Evolutionary conservation across 2,797 vertebrate species (phyloP).

Genomic region (Astyanax mexicanus): DNA sequence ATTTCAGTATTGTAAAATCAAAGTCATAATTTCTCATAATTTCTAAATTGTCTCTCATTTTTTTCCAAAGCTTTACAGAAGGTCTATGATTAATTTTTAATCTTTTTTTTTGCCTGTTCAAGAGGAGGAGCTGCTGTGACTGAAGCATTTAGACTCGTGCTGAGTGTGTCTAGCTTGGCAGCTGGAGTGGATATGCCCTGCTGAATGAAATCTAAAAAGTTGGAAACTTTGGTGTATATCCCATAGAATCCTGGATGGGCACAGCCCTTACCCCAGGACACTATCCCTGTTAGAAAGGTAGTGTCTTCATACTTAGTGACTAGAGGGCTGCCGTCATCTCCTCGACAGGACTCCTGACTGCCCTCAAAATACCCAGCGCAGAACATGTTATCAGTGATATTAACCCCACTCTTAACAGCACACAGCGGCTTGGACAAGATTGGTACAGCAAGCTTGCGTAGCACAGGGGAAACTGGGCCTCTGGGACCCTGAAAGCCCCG

Average conservation of each 20-base stretch:
- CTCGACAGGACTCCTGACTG: conserved; percentile 81
- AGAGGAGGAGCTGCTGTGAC: background rate
- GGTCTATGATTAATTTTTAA: background rate
- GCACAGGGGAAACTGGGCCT: conserved; percentile 63
- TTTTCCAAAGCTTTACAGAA: no score
- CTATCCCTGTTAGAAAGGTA: conserved; percentile 75
- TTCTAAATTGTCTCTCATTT: no score
- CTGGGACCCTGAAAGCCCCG: background rate
- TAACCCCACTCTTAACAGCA: conserved; percentile 66
- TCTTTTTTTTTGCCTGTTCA: background rate
- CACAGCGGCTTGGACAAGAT: conserved; percentile 79
- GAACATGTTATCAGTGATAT: conserved; percentile 87
- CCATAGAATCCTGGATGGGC: conserved; percentile 77
- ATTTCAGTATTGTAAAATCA: no score
- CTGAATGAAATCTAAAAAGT: conserved; percentile 83
- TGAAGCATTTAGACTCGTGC: background rate
- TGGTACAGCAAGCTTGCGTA: conserved; percentile 81
- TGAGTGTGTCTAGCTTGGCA: background rate
- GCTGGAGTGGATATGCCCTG: conserved; percentile 17
- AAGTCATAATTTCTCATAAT: no score
- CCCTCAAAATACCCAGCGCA: conserved; percentile 88
- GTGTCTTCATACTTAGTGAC: conserved; percentile 80
- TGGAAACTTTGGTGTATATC: conserved; percentile 86
- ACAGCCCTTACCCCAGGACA: conserved; percentile 90
- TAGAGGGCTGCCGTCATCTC: conserved; percentile 88